Base-by-base conservation (phyloP, 2,888 invertebrate species). In the Lordiphosa andalusiaca region DNA sequence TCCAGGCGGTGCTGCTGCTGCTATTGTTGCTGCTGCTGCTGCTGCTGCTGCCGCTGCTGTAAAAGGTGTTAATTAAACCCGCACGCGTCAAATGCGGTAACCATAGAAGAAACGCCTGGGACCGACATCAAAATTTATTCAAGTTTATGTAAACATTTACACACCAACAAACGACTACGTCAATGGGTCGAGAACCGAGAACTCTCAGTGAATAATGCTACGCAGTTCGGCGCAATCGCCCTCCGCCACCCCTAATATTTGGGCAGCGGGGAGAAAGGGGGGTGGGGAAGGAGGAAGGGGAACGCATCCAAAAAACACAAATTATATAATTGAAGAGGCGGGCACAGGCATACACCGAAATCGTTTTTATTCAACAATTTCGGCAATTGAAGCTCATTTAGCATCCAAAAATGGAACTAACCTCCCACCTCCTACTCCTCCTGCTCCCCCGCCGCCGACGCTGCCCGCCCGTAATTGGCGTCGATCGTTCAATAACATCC, bases 401-500 rank as follows among this genome's bases (percentile, higher is more conserved):
- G 66, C 69, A 25, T 23, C 77, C 70, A 65, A 80, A 77, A 74
- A 76, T 74, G 80, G 67, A 71, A 73, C 40, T 50, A 51, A 53
- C 46, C n/a, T 4, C 16, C 33, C 16, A 3, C 60, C 12, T 35
- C 19, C 13, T 2, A 1, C 16, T 16, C 16, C 16, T 16, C 16
- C 16, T 1, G 16, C 16, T 16, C 16, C 16, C 16, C 16, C 16
- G 16, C 16, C 16, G 16, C 16, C 16, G 4, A 13, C n/a, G 9
- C n/a, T 16, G 50, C 49, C 25, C n/a, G 40, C 23, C 55, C 56
- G 38, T 56, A 75, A 75, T 75, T 76, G 71, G 60, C 72, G 53
- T 70, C 70, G 72, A 76, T 76, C 76, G 80, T 59, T 78, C 78
- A 70, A 78, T 73, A 76, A 74, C 73, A 73, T 78, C 69, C 78